These are phyloP conservation scores for Anoplophora glabripennis DNA, from an alignment of 1,140 invertebrate species.

Conservation along the genomic window DNA sequence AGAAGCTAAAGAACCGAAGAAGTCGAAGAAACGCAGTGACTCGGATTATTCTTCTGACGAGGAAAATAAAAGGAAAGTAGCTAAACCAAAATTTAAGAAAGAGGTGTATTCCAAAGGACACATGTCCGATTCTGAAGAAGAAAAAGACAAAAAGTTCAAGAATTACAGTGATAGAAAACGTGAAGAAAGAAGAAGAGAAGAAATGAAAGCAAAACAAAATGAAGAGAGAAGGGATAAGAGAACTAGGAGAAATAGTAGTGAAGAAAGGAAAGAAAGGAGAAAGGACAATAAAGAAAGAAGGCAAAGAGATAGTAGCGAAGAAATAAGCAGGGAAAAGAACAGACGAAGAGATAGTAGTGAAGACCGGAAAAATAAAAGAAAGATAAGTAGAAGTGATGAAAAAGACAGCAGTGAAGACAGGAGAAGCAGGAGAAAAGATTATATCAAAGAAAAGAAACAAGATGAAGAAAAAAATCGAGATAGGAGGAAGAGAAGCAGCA, in stretches of 20 bases:
- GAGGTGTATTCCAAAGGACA: background rate
- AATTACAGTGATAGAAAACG: conserved; percentile 2
- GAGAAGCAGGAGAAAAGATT: background rate
- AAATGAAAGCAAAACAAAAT: conserved; percentile 1
- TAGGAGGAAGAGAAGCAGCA: background rate
- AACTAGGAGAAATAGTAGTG: background rate
- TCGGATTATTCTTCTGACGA: conserved; percentile 2
- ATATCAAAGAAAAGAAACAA: background rate
- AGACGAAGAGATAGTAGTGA: background rate
- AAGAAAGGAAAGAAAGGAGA: conserved; percentile 2
- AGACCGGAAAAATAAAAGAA: background rate
- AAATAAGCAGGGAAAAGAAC: background rate
- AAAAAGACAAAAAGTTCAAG: conserved; percentile 18
- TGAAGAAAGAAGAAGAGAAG: conserved; percentile 6
- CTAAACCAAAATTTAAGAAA: background rate
- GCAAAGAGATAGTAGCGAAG: conserved; percentile 3
- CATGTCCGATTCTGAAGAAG: conserved; percentile 3
- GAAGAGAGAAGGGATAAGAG: background rate
- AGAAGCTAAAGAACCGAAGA: conserved; percentile 53
- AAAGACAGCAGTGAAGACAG: background rate
- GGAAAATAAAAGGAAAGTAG: background rate
- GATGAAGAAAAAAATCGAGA: background rate
- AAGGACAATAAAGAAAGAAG: background rate
- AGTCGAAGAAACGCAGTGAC: conserved; percentile 50
- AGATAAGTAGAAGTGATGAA: background rate